Percentiles rank a stretch among this genome's conserved stretches.
phyloP scores from a whole-genome alignment of 1,140 invertebrate species.

The Notospermus geniculatus region DNA sequence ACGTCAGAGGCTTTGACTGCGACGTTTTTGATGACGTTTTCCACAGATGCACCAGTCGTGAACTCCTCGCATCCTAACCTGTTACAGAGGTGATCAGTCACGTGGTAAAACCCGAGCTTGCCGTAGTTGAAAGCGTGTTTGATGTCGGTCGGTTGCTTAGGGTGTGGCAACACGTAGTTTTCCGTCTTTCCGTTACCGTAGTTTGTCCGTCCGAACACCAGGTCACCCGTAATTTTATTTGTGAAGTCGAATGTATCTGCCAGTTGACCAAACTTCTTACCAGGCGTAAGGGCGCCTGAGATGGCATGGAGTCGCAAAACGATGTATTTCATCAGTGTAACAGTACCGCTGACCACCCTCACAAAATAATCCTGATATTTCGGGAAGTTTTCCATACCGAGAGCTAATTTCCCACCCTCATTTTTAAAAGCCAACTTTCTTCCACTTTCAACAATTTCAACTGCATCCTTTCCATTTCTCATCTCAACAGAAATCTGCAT shows the following conservation, averaged over 20 bases:
- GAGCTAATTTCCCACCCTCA: too few relatives aligned
- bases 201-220: conserved; percentile 29
- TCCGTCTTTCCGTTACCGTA: conserved; percentile 31
- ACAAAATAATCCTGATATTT: conserved; percentile 5
- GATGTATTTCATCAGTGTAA: conserved; percentile 7
- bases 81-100: conserved; percentile 9
- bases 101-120: conserved; percentile 11
- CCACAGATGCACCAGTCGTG: too few relatives aligned
- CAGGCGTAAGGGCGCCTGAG: conserved; percentile 32
- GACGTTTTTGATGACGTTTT: too few relatives aligned
- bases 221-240: conserved; percentile 29
- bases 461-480: too few relatives aligned
- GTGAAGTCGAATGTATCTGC: conserved; percentile 32
- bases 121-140: neutral
- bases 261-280: conserved; percentile 26
- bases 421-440: too few relatives aligned
- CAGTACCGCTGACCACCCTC: conserved; percentile 6
- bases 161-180: conserved; percentile 2
- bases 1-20: neutral
- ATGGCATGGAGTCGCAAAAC: conserved; percentile 6
- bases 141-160: neutral
- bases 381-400: too few relatives aligned
- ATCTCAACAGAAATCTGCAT: too few relatives aligned
- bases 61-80: too few relatives aligned
- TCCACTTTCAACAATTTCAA: too few relatives aligned